Base-by-base conservation (phyloP, 2,888 invertebrate species). In the Bellardia pandia region DNA sequence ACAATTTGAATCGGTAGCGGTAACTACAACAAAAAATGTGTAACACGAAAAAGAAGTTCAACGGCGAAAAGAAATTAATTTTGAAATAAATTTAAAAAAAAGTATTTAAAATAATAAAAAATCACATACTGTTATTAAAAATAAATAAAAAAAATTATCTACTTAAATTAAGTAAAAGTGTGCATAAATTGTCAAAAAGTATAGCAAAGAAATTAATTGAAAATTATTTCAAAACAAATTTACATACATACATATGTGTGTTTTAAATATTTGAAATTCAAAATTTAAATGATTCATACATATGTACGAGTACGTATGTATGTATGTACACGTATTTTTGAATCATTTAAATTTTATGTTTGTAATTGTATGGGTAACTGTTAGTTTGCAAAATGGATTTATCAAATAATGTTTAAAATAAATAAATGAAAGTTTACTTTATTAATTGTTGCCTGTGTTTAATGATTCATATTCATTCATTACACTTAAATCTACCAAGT, bases 1-100 rank as follows among this genome's bases (percentile, higher is more conserved):
- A 87, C 85, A 78, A 56, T 78, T 85, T 78, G 78, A 82, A 85
- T 60, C 85, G 77, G 74, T 75, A 64, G 85, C 74, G 86, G 86
- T 83, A 86, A 89, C 88, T 66, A 82, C 83, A 85, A 86, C 72
- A 66, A 71, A 81, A 14, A 60, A 66, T n/a, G 9, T 4, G 2
- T 4, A 45, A 45, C 3, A 16, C 48, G 60, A 64, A 80, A 69
- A 42, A 40, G 16, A 13, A 51, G 5, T 56, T 51, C 30, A 76
- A 72, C 11, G 11, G 23, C 33, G 60, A 60, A 14, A 74, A 9
- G 37, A 37, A 76, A 23, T 71, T 33, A 48, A 37, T 5, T 30
- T 30, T 42, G 11, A 45, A 45, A 45, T 8, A 45, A 78, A 11
- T 23, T 37, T 48, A 51, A n/a, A 30, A 48, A 13, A 85, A 69